phyloP scores from a whole-genome alignment of 2,113 vertebrate species.

The Mus pahari region DNA sequence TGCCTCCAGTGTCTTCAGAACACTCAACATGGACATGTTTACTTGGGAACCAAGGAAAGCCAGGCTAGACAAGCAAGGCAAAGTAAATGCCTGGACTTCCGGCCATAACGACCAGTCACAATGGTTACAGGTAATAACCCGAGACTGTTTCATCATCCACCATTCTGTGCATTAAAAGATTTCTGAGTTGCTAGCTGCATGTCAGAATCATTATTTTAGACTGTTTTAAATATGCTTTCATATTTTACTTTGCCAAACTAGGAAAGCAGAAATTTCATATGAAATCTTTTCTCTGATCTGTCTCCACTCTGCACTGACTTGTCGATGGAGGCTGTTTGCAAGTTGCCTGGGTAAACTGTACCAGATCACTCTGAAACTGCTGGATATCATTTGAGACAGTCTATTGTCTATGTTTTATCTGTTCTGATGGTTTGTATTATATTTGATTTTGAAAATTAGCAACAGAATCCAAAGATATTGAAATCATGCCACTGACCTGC shows the following conservation, averaged over 20 bases:
- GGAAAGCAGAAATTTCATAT: conserved; percentile 54
- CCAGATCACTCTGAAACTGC: conserved; percentile 14
- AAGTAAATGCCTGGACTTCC: conserved; percentile 99
- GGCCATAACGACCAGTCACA: conserved; percentile 98
- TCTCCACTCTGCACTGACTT: conserved; percentile 70
- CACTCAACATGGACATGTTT: conserved; percentile 99
- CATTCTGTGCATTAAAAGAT: not conserved
- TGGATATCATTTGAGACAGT: conserved; percentile 56
- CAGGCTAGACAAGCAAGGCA: conserved; percentile 98
- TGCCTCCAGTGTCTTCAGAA: conserved; percentile 96
- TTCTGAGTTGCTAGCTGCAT: not conserved
- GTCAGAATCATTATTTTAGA: not conserved
- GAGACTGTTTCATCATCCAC: fast-evolving
- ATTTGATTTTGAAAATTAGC: conserved; percentile 70
- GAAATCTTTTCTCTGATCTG: conserved; percentile 27
- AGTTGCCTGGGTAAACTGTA: conserved; percentile 52
- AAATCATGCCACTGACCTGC: conserved; percentile 63
- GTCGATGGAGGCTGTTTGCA: not conserved
- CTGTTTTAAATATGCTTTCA: conserved; percentile 45
- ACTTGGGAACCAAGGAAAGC: conserved; percentile 99
- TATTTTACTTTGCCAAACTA: conserved; percentile 22
- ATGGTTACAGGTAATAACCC: conserved; percentile 95
- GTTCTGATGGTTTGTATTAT: not conserved
- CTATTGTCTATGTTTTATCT: conserved; percentile 76
- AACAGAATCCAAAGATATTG: conserved; percentile 54